Percentiles rank a stretch among this genome's conserved stretches.
Conservation (phyloP, 2,797 vertebrate genomes). For the Limnodromus scolopaceus region DNA sequence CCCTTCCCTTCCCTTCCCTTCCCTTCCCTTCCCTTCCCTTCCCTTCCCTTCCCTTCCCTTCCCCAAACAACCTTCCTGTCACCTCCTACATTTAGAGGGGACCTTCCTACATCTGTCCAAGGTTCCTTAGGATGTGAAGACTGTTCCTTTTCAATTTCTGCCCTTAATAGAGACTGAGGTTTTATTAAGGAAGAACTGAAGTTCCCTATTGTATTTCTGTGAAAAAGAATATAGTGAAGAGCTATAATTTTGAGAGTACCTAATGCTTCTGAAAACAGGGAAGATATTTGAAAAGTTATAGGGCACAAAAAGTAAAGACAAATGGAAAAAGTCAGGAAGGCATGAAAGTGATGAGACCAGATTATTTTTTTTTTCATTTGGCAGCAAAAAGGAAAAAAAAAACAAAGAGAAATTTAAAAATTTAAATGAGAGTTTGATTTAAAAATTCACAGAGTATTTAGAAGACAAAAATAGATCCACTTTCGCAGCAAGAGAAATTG, state of each 20-base stretch:
- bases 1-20: too few relatives aligned
- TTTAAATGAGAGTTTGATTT: neutral
- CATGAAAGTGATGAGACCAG: neutral
- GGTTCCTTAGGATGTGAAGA: neutral
- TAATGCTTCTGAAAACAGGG: neutral
- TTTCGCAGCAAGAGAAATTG: neutral
- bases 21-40: too few relatives aligned
- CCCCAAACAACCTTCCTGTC: neutral
- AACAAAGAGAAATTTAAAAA: neutral
- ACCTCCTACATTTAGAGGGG: neutral
- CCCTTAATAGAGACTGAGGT: neutral
- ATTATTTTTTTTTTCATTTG: neutral
- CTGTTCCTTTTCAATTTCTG: neutral
- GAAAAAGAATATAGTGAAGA: neutral
- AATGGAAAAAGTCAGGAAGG: neutral
- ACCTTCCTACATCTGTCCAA: neutral
- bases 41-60: too few relatives aligned
- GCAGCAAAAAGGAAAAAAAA: neutral
- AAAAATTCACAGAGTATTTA: neutral
- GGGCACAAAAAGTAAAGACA: neutral
- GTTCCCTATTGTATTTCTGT: neutral
- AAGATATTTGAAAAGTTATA: neutral
- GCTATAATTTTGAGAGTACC: neutral
- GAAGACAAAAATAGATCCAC: slow-evolving; percentile 14
- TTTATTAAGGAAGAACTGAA: neutral